phyloP scores from a whole-genome alignment of 2,888 invertebrate species.

The Thymelicus lineola region DNA sequence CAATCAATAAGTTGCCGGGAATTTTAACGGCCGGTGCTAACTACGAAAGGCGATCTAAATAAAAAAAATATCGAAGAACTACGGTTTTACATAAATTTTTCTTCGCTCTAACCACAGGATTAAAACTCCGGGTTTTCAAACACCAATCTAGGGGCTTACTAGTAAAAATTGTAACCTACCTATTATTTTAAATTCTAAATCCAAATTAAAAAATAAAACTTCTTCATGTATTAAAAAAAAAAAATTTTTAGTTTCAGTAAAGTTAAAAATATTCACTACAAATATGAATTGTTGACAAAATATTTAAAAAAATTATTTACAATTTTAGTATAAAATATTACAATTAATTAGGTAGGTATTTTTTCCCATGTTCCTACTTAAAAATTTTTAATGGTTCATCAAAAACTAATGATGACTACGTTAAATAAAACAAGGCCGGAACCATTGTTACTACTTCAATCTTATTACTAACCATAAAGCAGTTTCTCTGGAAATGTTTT shows the following conservation, averaged over 20 bases:
- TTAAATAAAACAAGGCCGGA: not conserved
- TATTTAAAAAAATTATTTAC: not conserved
- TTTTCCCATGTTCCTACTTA: not conserved
- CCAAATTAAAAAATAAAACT: too few relatives aligned
- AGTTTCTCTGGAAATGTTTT: conserved; percentile 55
- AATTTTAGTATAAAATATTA: not conserved
- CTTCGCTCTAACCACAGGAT: not conserved
- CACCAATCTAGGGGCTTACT: too few relatives aligned
- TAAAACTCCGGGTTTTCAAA: not conserved
- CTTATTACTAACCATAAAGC: not conserved
- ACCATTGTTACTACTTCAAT: not conserved
- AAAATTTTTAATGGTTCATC: not conserved
- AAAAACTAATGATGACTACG: not conserved
- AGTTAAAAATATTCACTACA: too few relatives aligned
- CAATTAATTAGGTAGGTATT: not conserved
- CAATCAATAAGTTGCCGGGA: conserved; percentile 31
- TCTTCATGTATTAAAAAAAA: too few relatives aligned
- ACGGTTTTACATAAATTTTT: not conserved
- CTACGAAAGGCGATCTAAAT: conserved; percentile 7
- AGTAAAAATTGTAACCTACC: too few relatives aligned
- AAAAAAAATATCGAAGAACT: conserved; percentile 13
- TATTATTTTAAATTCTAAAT: too few relatives aligned
- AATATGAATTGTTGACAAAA: not conserved
- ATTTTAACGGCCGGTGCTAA: conserved; percentile 15
- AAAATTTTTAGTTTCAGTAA: too few relatives aligned